Percentiles rank a stretch among this genome's conserved stretches.
Evolutionary conservation across 1,140 invertebrate genomes (phyloP).

Genomic region (Drosophila neocordata): DNA sequence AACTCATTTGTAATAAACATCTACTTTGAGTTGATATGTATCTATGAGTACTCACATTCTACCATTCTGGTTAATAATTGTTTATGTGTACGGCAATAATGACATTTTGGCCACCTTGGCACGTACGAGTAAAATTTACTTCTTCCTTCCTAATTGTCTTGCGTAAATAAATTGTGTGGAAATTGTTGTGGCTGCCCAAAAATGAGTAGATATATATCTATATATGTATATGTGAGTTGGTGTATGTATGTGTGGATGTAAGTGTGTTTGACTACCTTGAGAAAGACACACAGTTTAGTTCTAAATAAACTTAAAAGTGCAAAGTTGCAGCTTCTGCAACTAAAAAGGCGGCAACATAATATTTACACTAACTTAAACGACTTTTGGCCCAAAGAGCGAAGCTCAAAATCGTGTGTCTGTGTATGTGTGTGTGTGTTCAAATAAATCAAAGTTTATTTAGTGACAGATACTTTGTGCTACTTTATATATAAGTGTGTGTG

Average conservation of each 20-base stretch:
- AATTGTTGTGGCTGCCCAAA: slow-evolving; percentile 28
- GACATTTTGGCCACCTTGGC: slow-evolving; percentile 35
- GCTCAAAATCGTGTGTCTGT: neutral
- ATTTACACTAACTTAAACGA: slow-evolving; percentile 51
- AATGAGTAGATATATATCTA: slow-evolving; percentile 2
- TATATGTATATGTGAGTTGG: neutral
- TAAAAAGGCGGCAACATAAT: slow-evolving; percentile 34
- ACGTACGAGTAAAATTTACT: slow-evolving; percentile 31
- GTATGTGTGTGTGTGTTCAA: slow-evolving; percentile 49
- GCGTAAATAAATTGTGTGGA: slow-evolving; percentile 37
- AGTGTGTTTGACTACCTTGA: neutral
- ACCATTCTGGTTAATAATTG: slow-evolving; percentile 14
- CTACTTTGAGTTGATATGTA: neutral
- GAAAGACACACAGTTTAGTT: slow-evolving; percentile 29
- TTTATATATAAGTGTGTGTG: neutral
- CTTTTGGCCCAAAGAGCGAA: slow-evolving; percentile 59
- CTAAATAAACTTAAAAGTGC: slow-evolving; percentile 37
- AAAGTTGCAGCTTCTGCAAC: slow-evolving; percentile 33
- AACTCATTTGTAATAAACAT: slow-evolving; percentile 9
- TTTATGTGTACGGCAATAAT: slow-evolving; percentile 20
- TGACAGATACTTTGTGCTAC: slow-evolving; percentile 54
- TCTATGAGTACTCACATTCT: neutral
- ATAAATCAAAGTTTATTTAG: slow-evolving; percentile 78
- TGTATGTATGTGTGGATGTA: neutral
- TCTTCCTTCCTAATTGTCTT: slow-evolving; percentile 52